Evolutionary conservation across 2,797 vertebrate species (phyloP), one percentile per base, ranked within the genome.

Genomic region (Bradypodion ventrale): DNA sequence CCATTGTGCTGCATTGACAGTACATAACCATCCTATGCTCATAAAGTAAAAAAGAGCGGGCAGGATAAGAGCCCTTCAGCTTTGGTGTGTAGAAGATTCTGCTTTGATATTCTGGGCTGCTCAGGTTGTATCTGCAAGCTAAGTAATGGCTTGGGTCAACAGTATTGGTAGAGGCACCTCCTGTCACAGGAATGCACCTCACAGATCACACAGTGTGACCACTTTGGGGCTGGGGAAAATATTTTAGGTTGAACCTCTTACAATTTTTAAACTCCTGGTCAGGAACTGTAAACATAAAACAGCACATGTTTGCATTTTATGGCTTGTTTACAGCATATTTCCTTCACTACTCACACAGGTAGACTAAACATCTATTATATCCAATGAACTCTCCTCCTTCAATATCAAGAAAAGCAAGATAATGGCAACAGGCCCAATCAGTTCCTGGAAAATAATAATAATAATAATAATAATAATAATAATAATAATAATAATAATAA

Each of bases 1-100:
- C 4, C 63, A 83, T 68, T 49, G 83, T 78, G 6, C 49, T 65
- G 78, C 37, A 46, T 83, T 85, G 84, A 84, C 25, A 3, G 21
- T 78, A 7, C 10, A 23, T 7, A 40, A 27, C 63, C 23, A 69
- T 60, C 37, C n/a, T 0, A 32, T 69, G 75, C 82, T 85, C 89
- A 70, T 69, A 74, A 80, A 69, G 37, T 49, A 27, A 80, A 62
- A 62, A 79, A n/a, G 46, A 78, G 62, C 19, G 77, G 42, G 12
- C 75, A 73, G 7, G 56, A 10, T 83, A 66, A 32, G 73, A n/a
- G 79, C 46, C 0, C n/a, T 87, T 82, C 56, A 81, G 80, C 59
- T 74, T 75, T 85, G 70, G 68, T 59, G 46, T 68, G 44, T 21
- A 13, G 46, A 65, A 40, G 37, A 66, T 62, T 72, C 72, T 79